phyloP scores from a whole-genome alignment of 1,140 invertebrate genomes.

The Bombus sylvicola region DNA sequence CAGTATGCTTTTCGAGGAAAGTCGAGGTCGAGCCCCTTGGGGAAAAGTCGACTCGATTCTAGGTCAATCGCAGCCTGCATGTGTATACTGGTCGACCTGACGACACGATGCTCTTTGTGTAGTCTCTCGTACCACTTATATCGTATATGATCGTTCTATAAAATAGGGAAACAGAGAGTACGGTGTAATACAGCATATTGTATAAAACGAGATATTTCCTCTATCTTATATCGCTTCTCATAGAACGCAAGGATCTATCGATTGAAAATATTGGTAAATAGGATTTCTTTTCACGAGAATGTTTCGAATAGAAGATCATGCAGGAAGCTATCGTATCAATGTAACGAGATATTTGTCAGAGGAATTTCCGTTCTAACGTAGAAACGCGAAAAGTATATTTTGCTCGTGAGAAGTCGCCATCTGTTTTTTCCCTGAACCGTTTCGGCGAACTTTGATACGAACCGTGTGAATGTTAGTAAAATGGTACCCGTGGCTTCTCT shows the following conservation, averaged over 20 bases:
- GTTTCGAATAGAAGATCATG: neutral
- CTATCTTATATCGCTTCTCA: too few relatives aligned
- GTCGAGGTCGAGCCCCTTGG: neutral
- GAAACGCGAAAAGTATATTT: neutral
- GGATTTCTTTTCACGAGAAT: neutral
- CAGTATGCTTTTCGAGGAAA: conserved; percentile 51
- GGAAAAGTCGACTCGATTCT: conserved; percentile 30
- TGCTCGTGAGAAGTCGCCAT: conserved; percentile 1
- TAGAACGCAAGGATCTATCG: too few relatives aligned
- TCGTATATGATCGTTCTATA: neutral
- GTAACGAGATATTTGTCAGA: neutral
- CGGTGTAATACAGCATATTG: too few relatives aligned
- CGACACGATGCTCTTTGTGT: neutral
- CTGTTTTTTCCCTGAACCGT: neutral
- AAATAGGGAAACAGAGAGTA: neutral
- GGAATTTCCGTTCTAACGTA: neutral
- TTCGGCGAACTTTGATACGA: neutral
- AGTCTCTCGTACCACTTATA: neutral
- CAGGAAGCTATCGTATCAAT: neutral
- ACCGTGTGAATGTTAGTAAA: conserved; percentile 14
- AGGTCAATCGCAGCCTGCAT: conserved; percentile 1
- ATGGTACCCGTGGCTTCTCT: conserved; percentile 9
- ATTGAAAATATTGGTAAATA: neutral
- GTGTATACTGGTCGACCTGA: neutral
- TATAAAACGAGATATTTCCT: too few relatives aligned